These are phyloP conservation scores for Sebastes fasciatus DNA, from an alignment of 2,113 vertebrate genomes.

Conservation along the genomic window DNA sequence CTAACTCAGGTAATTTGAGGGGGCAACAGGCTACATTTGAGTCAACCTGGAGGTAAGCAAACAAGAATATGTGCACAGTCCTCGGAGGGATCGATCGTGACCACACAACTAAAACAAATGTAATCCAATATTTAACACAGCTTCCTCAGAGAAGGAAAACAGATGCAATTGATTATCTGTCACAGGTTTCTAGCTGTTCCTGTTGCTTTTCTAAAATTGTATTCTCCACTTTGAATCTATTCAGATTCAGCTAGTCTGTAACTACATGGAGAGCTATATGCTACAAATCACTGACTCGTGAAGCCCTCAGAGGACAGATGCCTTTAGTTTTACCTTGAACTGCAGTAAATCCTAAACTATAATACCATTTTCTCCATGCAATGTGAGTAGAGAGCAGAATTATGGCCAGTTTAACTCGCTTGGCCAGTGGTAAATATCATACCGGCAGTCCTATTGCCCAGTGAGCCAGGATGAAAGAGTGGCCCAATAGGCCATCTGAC, in stretches of 20 bases:
- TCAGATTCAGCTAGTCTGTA: not conserved
- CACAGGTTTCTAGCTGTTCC: slow-evolving; percentile 20
- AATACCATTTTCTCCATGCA: slow-evolving; percentile 24
- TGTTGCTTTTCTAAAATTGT: not conserved
- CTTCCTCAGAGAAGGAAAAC: slow-evolving; percentile 13
- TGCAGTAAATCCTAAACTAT: slow-evolving; percentile 15
- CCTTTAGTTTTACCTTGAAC: slow-evolving; percentile 21
- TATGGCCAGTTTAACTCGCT: slow-evolving; percentile 47
- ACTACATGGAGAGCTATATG: not conserved
- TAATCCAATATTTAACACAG: slow-evolving; percentile 53
- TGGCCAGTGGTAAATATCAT: slow-evolving; percentile 77
- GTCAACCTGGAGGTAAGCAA: slow-evolving; percentile 15
- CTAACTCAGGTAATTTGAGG: not conserved
- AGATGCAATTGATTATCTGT: slow-evolving; percentile 50
- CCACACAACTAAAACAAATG: slow-evolving; percentile 43
- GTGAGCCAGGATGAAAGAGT: slow-evolving; percentile 67
- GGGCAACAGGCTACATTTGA: not conserved
- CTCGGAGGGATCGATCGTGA: slow-evolving; percentile 24
- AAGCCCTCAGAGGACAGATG: slow-evolving; percentile 13
- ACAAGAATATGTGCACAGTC: slow-evolving; percentile 14
- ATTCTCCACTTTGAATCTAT: slow-evolving; percentile 10
- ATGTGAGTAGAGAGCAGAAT: slow-evolving; percentile 36
- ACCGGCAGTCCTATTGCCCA: slow-evolving; percentile 43
- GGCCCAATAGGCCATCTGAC: slow-evolving; percentile 61
- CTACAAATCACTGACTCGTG: not conserved